phyloP scores from a whole-genome alignment of 1,140 invertebrate species.

The Gryllus bimaculatus region DNA sequence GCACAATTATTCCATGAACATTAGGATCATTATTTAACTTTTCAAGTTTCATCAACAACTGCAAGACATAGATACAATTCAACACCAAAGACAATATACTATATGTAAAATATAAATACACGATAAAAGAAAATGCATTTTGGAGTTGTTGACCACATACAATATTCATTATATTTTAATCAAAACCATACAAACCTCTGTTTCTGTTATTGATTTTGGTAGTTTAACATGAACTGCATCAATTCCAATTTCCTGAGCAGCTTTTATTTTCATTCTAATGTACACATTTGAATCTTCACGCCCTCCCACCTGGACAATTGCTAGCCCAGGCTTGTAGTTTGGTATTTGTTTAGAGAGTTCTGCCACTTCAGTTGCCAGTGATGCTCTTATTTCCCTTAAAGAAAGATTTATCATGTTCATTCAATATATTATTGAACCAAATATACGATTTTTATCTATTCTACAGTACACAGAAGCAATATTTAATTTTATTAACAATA shows the following conservation, averaged over 20 bases:
- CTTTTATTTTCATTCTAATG: slow-evolving; percentile 92
- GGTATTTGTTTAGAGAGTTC: slow-evolving; percentile 47
- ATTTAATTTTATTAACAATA: neutral
- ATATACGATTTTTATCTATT: neutral
- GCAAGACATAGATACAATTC: slow-evolving; percentile 21
- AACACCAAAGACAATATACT: neutral
- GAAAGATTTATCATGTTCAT: neutral
- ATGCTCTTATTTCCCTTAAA: slow-evolving; percentile 61
- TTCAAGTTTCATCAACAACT: slow-evolving; percentile 59
- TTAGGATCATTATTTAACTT: slow-evolving; percentile 72
- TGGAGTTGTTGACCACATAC: neutral
- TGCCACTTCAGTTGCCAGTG: slow-evolving; percentile 56
- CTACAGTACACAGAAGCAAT: neutral
- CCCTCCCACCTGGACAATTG: slow-evolving; percentile 83
- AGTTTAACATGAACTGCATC: slow-evolving; percentile 71
- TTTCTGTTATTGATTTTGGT: slow-evolving; percentile 71
- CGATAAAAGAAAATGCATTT: too few relatives aligned
- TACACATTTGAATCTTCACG: slow-evolving; percentile 99
- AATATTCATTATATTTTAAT: neutral
- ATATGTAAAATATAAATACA: neutral
- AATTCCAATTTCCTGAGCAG: slow-evolving; percentile 86
- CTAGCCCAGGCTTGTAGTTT: slow-evolving; percentile 62
- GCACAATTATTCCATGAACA: slow-evolving; percentile 94
- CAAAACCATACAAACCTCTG: slow-evolving; percentile 49
- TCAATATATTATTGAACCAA: neutral